These are phyloP conservation scores for Heterohyrax brucei DNA, from an alignment of 2,797 vertebrate genomes.

Conservation along the genomic window DNA sequence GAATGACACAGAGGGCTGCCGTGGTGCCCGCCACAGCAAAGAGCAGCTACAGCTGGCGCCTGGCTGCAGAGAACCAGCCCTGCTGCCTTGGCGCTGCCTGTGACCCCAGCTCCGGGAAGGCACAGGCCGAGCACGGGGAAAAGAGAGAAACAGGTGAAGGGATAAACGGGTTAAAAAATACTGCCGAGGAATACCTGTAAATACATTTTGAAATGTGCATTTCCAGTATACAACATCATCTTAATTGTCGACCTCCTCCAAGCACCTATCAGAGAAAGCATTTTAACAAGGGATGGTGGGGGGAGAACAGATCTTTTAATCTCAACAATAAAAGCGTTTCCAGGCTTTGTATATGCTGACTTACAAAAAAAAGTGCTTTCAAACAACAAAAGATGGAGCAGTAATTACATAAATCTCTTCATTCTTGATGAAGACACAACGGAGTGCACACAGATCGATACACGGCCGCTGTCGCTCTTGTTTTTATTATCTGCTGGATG, in stretches of 20 bases:
- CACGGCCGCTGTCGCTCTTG: constrained; percentile 90
- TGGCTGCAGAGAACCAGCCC: constrained; percentile 57
- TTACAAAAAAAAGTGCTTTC: constrained; percentile 91
- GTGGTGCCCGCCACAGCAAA: constrained; percentile 37
- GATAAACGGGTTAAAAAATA: constrained; percentile 85
- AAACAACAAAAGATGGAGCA: constrained; percentile 92
- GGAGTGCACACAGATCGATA: constrained; percentile 91
- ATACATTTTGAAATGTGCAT: constrained; percentile 75
- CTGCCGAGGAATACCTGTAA: constrained; percentile 73
- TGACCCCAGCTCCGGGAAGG: constrained; percentile 71
- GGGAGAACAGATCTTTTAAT: constrained; percentile 91
- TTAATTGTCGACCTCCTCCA: constrained; percentile 86
- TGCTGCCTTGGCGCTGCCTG: constrained; percentile 32
- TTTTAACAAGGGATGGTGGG: constrained; percentile 84
- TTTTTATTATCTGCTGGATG: constrained; percentile 91
- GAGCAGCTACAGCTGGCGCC: constrained; percentile 32
- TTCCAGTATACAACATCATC: constrained; percentile 82
- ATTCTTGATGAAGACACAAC: constrained; percentile 93
- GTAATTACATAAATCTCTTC: constrained; percentile 94
- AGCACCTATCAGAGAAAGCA: constrained; percentile 88
- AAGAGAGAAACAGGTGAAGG: constrained; percentile 66
- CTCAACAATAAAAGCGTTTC: constrained; percentile 91
- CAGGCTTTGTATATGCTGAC: constrained; percentile 93
- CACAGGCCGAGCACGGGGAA: constrained; percentile 70
- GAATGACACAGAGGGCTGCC: background rate